Conservation (phyloP, 2,113 vertebrate species). For the Gymnobelideus leadbeateri region DNA sequence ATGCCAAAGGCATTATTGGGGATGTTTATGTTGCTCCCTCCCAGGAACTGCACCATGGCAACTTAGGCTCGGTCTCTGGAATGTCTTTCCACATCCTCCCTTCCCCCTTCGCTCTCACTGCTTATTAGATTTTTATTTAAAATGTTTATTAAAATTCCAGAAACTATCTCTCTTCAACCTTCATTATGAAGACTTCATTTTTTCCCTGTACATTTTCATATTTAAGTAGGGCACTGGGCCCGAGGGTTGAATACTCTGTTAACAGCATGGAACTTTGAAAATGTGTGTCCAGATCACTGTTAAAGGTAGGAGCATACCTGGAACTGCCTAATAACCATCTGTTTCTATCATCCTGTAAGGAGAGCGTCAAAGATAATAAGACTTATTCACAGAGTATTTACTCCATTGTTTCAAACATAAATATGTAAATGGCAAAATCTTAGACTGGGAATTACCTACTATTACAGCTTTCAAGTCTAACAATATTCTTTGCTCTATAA, state of each 20-base stretch:
- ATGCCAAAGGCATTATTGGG: not conserved
- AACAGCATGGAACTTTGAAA: slow-evolving; percentile 63
- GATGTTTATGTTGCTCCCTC: not conserved
- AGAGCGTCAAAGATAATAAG: slow-evolving; percentile 73
- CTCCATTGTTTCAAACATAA: slow-evolving; percentile 60
- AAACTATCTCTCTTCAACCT: not conserved
- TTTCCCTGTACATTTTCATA: slow-evolving; percentile 43
- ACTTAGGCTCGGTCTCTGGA: not conserved
- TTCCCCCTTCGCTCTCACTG: not conserved
- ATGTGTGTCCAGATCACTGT: slow-evolving; percentile 48
- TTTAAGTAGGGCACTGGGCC: slow-evolving; percentile 24
- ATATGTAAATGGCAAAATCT: slow-evolving; percentile 69
- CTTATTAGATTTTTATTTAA: slow-evolving; percentile 8
- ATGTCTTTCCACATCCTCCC: not conserved
- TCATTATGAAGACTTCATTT: slow-evolving; percentile 54
- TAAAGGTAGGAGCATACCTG: slow-evolving; percentile 41
- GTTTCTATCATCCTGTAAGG: slow-evolving; percentile 64
- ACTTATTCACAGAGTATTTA: slow-evolving; percentile 77
- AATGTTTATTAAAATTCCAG: not conserved
- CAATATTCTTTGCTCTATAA: slow-evolving; percentile 54
- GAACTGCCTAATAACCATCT: slow-evolving; percentile 26
- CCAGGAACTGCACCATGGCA: not conserved
- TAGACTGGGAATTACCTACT: slow-evolving; percentile 64
- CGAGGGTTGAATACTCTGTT: slow-evolving; percentile 38
- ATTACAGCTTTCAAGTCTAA: slow-evolving; percentile 74